Base-by-base conservation (phyloP, 2,113 vertebrate species). In the Sarotherodon lohbergeri region DNA sequence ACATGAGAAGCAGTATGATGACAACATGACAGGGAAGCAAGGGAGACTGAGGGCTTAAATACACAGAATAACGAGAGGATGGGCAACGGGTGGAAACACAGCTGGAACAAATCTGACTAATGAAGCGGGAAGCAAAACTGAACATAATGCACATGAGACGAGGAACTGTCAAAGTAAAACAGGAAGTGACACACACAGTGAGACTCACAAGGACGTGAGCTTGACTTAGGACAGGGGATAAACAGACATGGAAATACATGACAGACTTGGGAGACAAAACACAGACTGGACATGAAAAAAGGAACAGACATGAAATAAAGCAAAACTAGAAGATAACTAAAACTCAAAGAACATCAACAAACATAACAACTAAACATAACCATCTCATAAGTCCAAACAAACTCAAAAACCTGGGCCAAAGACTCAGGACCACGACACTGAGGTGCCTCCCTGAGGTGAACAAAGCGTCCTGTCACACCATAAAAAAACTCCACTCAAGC, bases 1-100 rank as follows among this genome's bases (percentile, higher is more conserved):
- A 10, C 5, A 63, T 36, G 17, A 63, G 9, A 63, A n/a, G 32
- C 19, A 7, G 5, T n/a, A n/a, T 4, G 0, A 63, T 4, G 0
- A n/a, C 17, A 36, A 36, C 61, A n/a, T 66, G 4, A 36, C 32
- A 66, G n/a, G 0, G 0, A 66, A 5, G 17, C 2, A 4, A 66
- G 10, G 32, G 0, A n/a, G 61, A 66, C 61, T 7, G 32, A 66
- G 17, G 17, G 61, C 32, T 66, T 66, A 66, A 63, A 63, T 19
- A 11, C 9, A 63, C 59, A 34, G 29, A 63, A 63, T 63, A 63
- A 63, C 0, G 0, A n/a, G 10, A n/a, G 17, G 9, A 0, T 36
- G 61, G 61, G 61, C 9, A 36, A 66, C 32, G 12, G 61, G 1
- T 36, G 61, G 61, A 66, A 36, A 66, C 17, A 36, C 61, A 36